Percentiles rank a stretch among this genome's conserved stretches.
These are phyloP conservation scores for Pheosia gnoma DNA, from an alignment of 2,888 invertebrate species.

Conservation along the genomic window DNA sequence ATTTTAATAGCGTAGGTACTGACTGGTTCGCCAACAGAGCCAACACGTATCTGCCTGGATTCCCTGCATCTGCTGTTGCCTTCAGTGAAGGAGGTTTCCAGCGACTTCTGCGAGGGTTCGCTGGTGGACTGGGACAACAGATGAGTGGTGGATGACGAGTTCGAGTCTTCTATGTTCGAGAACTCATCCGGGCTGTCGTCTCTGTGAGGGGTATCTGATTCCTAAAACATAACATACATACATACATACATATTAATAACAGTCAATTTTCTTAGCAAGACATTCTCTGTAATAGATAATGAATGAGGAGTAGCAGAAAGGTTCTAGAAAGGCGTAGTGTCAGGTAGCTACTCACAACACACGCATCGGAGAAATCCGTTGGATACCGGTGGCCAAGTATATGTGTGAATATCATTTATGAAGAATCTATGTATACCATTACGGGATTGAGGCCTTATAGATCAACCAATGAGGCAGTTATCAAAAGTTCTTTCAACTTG, in stretches of 20 bases:
- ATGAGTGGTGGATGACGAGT: conserved; percentile 74
- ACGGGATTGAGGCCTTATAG: no score
- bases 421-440: no score
- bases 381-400: no score
- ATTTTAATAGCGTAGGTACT: neutral
- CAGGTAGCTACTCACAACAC: no score
- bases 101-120: conserved; percentile 60
- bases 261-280: neutral
- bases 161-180: conserved; percentile 73
- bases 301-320: no score
- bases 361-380: no score
- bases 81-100: conserved; percentile 74
- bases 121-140: conserved; percentile 70
- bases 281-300: no score
- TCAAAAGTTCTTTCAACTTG: no score
- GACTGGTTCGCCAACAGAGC: conserved; percentile 69
- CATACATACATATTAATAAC: neutral
- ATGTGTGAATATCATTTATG: no score
- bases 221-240: no score
- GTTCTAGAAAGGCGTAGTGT: no score
- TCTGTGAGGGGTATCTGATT: conserved; percentile 73
- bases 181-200: conserved; percentile 75
- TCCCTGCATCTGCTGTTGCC: conserved; percentile 43
- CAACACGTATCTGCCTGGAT: conserved; percentile 55
- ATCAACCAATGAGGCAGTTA: no score